Conservation (phyloP, 2,113 vertebrate species). For the Dromas ardeola region DNA sequence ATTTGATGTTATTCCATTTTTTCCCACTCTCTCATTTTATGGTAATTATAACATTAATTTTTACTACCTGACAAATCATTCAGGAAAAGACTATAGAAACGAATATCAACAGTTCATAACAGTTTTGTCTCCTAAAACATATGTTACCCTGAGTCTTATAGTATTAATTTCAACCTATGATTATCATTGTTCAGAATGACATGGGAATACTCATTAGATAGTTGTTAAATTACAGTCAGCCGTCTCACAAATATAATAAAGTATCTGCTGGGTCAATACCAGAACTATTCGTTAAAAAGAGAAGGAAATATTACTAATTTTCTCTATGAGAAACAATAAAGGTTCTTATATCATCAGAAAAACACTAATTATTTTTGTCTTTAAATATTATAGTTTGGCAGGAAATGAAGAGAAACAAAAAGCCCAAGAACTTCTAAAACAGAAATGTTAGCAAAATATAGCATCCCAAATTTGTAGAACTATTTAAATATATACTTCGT, state of each 20-base stretch:
- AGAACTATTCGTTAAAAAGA: background rate
- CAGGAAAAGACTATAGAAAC: background rate
- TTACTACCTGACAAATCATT: background rate
- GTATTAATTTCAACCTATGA: background rate
- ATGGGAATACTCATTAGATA: background rate
- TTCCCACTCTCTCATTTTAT: background rate
- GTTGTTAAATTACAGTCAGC: background rate
- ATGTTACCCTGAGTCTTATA: background rate
- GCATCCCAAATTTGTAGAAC: background rate
- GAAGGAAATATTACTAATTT: background rate
- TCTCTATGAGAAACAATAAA: background rate
- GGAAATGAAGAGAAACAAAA: background rate
- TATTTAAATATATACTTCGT: background rate
- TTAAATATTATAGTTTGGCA: background rate
- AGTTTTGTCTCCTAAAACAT: background rate
- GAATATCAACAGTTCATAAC: background rate
- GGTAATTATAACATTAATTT: background rate
- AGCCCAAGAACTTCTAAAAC: background rate
- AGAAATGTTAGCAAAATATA: background rate
- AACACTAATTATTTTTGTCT: rapidly evolving
- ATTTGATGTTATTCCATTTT: background rate
- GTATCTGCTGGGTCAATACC: background rate
- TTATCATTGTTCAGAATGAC: background rate
- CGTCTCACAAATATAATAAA: background rate
- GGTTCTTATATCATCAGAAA: background rate